phyloP scores from a whole-genome alignment of 2,888 invertebrate species.

The Eucera pruinosa region DNA sequence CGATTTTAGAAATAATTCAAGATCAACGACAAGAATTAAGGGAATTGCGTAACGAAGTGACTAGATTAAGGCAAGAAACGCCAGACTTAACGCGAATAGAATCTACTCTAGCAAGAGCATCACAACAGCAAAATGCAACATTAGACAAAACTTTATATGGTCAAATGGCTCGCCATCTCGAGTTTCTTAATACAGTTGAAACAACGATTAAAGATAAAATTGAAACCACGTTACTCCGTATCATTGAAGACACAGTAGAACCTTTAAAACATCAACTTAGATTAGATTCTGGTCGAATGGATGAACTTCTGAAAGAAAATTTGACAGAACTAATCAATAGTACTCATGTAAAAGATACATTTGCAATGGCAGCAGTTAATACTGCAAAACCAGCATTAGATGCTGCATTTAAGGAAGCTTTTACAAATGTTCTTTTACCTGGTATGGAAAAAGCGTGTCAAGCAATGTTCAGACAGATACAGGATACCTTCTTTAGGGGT shows the following conservation, averaged over 20 bases:
- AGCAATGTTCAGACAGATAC: slow-evolving; percentile 95
- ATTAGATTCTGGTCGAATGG: slow-evolving; percentile 86
- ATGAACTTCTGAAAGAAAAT: slow-evolving; percentile 91
- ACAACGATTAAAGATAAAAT: slow-evolving; percentile 85
- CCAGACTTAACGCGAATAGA: slow-evolving; percentile 76
- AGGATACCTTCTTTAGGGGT: slow-evolving; percentile 94
- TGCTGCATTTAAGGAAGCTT: slow-evolving; percentile 91
- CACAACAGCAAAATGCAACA: slow-evolving; percentile 77
- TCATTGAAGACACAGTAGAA: slow-evolving; percentile 89
- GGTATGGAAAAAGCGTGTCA: slow-evolving; percentile 94
- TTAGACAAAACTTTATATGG: slow-evolving; percentile 77
- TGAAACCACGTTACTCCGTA: slow-evolving; percentile 85
- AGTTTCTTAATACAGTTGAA: slow-evolving; percentile 79
- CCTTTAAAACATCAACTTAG: slow-evolving; percentile 89
- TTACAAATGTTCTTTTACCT: slow-evolving; percentile 91
- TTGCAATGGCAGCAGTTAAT: slow-evolving; percentile 89
- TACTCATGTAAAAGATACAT: slow-evolving; percentile 89
- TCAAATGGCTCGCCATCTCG: slow-evolving; percentile 77
- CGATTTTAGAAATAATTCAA: slow-evolving; percentile 76
- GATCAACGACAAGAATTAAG: slow-evolving; percentile 79
- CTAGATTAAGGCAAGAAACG: slow-evolving; percentile 77
- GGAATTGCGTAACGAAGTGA: slow-evolving; percentile 77
- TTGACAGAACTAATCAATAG: slow-evolving; percentile 92
- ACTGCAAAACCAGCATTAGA: slow-evolving; percentile 91
- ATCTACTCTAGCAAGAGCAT: slow-evolving; percentile 74